These are phyloP conservation scores for Nothura maculosa DNA, from an alignment of 2,797 vertebrate genomes.

Conservation along the genomic window DNA sequence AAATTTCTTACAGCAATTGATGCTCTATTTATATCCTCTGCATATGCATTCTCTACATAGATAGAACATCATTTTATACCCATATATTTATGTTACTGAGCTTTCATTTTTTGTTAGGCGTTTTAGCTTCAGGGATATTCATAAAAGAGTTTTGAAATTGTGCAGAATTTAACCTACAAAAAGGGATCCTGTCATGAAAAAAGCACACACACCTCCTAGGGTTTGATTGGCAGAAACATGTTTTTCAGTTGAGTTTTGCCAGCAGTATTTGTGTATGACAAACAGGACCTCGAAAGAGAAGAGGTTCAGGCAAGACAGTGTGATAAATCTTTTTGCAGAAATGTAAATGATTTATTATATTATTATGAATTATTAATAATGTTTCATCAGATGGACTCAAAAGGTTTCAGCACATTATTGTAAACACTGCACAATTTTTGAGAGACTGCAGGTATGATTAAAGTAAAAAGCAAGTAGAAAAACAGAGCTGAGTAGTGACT, in stretches of 20 bases:
- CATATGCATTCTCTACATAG: not conserved
- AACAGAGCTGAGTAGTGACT: not conserved
- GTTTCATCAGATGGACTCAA: slow-evolving; percentile 43
- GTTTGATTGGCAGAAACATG: slow-evolving; percentile 70
- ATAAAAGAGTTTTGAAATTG: not conserved
- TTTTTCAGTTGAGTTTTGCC: slow-evolving; percentile 71
- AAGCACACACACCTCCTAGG: slow-evolving; percentile 13
- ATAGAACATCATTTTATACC: not conserved
- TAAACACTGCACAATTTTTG: slow-evolving; percentile 31
- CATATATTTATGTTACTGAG: not conserved
- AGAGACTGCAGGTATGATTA: slow-evolving; percentile 52
- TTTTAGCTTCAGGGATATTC: slow-evolving; percentile 6
- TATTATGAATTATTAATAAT: slow-evolving; percentile 76
- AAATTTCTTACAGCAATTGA: not conserved
- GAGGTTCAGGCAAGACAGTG: slow-evolving; percentile 45
- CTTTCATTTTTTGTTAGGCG: not conserved
- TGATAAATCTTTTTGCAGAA: slow-evolving; percentile 69
- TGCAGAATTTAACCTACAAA: slow-evolving; percentile 32
- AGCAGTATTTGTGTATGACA: slow-evolving; percentile 68
- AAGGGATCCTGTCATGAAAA: slow-evolving; percentile 10
- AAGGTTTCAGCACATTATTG: slow-evolving; percentile 52
- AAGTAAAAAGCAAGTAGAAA: slow-evolving; percentile 36
- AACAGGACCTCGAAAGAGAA: slow-evolving; percentile 62
- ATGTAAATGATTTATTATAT: slow-evolving; percentile 75
- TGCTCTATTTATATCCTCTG: not conserved